phyloP scores from a whole-genome alignment of 2,797 vertebrate genomes.

The Chelon auratus region DNA sequence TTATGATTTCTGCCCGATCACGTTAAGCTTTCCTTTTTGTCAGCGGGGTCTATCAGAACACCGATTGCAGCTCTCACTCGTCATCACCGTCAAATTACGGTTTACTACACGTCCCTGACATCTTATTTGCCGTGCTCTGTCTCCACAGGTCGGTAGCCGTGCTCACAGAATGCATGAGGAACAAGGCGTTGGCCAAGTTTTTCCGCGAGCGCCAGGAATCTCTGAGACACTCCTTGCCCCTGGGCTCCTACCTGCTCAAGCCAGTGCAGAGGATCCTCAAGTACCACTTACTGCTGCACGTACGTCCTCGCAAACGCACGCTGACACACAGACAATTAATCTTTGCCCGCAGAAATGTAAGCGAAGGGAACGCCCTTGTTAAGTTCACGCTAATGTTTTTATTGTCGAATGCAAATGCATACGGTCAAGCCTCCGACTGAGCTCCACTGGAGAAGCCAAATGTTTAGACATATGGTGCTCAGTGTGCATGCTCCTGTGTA shows the following conservation, averaged over 20 bases:
- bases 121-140: constrained; percentile 33
- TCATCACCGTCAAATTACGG: constrained; percentile 33
- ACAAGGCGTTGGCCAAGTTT: constrained; percentile 95
- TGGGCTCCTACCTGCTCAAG: constrained; percentile 98
- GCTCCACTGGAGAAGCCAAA: constrained; percentile 63
- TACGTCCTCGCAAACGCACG: constrained; percentile 77
- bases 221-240: constrained; percentile 92
- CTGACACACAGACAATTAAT: constrained; percentile 21
- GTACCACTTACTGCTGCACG: constrained; percentile 96
- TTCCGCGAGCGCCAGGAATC: constrained; percentile 96
- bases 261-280: constrained; percentile 99
- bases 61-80: constrained; percentile 14
- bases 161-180: constrained; percentile 97
- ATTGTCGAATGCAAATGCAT: constrained; percentile 15
- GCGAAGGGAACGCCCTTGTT: constrained; percentile 14
- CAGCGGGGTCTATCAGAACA: not conserved
- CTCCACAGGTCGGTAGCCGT: constrained; percentile 93
- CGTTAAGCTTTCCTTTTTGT: not conserved
- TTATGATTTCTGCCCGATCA: not conserved
- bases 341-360: constrained; percentile 29
- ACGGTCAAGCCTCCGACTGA: not conserved
- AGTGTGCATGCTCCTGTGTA: constrained; percentile 56
- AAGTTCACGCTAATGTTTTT: constrained; percentile 28
- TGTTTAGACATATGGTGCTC: constrained; percentile 74
- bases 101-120: constrained; percentile 28